Evolutionary conservation across 2,888 invertebrate genomes (phyloP).

Genomic region (Diarsia rubi): DNA sequence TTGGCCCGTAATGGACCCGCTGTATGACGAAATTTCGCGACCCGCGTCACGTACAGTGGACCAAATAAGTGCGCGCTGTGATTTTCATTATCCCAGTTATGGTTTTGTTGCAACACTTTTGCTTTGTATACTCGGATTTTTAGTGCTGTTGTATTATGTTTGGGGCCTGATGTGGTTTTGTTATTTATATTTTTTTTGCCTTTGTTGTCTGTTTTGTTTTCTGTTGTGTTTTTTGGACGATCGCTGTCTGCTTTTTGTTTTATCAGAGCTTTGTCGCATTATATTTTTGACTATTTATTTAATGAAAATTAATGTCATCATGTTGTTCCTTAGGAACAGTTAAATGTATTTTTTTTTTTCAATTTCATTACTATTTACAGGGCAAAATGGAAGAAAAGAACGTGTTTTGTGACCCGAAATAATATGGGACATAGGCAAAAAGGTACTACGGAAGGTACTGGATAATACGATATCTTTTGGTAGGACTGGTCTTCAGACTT

Average conservation of each 20-base stretch:
- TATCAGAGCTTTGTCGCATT: background rate
- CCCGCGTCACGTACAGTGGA: conserved; percentile 73
- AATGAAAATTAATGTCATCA: background rate
- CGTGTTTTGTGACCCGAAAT: background rate
- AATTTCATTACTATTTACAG: background rate
- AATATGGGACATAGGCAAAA: too few relatives aligned
- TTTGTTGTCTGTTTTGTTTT: conserved; percentile 27
- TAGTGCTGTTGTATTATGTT: conserved; percentile 55
- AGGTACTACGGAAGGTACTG: too few relatives aligned
- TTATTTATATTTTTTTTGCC: conserved; percentile 33
- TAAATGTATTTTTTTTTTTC: background rate
- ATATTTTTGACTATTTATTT: background rate
- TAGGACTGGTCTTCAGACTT: too few relatives aligned
- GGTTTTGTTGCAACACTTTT: conserved; percentile 60
- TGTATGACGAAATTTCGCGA: conserved; percentile 67
- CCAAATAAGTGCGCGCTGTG: conserved; percentile 74
- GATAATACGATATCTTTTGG: too few relatives aligned
- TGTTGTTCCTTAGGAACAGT: background rate
- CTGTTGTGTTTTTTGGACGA: background rate
- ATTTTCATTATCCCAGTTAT: conserved; percentile 74
- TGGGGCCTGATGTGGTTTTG: conserved; percentile 52
- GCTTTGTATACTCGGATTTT: conserved; percentile 56
- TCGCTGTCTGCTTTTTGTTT: background rate
- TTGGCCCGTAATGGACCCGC: conserved; percentile 65
- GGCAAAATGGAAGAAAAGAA: background rate